Base-by-base conservation (phyloP, 2,888 invertebrate genomes). In the Thereva nobilitata region DNA sequence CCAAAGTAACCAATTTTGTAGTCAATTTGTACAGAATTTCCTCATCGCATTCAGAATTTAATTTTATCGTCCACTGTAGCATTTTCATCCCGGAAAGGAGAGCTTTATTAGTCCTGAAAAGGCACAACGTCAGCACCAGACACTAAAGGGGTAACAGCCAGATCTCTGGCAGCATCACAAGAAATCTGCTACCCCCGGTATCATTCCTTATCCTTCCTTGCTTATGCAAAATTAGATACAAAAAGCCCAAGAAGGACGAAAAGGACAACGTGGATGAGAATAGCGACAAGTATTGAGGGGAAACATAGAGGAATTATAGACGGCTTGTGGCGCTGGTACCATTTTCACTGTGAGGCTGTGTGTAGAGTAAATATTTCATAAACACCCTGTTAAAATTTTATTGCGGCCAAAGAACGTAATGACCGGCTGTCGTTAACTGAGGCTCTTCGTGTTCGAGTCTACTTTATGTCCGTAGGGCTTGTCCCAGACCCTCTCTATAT, bases 11-110 rank as follows among this genome's bases (percentile, higher is more conserved):
- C 56, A 66, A 66, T 56, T 66, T 66, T n/a, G 66, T 66, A 56
- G 42, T 54, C 50, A 66, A 66, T 66, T 66, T 66, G 66, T 40
- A 42, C 41, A 50, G 57, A 50, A 57, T 66, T 57, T n/a, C 55
- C 50, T 50, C 50, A 49, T 66, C 57, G 50, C 50, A 57, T 66
- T 66, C 50, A 66, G 66, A 57, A 57, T 66, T 66, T 57, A 66
- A 66, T 66, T 66, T 66, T 57, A 66, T 49, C 66, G 42, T 23
- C 50, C 55, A 57, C 50, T 57, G 52, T 66, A 65, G 49, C 38
- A 49, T 59, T 59, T 47, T 45, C 56, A 44, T 42, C 44, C 56
- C 35, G 37, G 38, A 47, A 37, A 10, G 57, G 37, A 59, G 9
- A 59, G 57, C 57, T 59, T 59, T 59, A 59, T 59, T 47, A 59